Conservation (phyloP, 2,888 invertebrate species). For the Carterocephalus palaemon region DNA sequence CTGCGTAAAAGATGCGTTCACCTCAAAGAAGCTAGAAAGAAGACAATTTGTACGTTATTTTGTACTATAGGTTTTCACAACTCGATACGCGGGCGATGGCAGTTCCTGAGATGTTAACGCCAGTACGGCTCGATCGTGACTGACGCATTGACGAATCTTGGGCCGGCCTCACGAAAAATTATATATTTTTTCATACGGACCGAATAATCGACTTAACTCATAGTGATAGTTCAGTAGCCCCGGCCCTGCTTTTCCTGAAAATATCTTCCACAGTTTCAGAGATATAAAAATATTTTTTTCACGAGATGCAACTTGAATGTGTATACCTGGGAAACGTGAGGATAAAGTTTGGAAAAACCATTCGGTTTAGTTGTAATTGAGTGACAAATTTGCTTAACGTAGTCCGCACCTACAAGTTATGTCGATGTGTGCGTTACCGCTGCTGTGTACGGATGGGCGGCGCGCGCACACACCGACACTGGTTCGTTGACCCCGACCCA, state of each 20-base stretch:
- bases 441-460: conserved; percentile 48
- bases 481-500: conserved; percentile 74
- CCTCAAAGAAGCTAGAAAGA: conserved; percentile 54
- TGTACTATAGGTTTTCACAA: conserved; percentile 76
- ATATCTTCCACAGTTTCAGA: conserved; percentile 29
- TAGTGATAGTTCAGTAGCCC: conserved; percentile 75
- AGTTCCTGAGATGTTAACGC: conserved; percentile 61
- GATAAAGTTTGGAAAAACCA: conserved; percentile 3
- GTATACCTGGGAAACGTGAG: not conserved
- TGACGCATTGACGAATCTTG: conserved; percentile 76
- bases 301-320: conserved; percentile 1
- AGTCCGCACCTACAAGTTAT: conserved; percentile 44
- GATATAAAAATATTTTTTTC: conserved; percentile 44
- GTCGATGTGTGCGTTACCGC: conserved; percentile 53
- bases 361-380: conserved; percentile 51
- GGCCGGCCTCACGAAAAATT: conserved; percentile 70
- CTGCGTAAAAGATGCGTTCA: conserved; percentile 57
- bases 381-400: conserved; percentile 57
- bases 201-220: conserved; percentile 74
- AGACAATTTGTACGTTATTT: conserved; percentile 73
- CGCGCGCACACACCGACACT: conserved; percentile 64
- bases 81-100: conserved; percentile 60
- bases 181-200: conserved; percentile 70
- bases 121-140: conserved; percentile 65
- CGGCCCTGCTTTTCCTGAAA: conserved; percentile 41